These are phyloP conservation scores for Tricholauxania praeusta DNA, from an alignment of 2,888 invertebrate species.

Conservation along the genomic window DNA sequence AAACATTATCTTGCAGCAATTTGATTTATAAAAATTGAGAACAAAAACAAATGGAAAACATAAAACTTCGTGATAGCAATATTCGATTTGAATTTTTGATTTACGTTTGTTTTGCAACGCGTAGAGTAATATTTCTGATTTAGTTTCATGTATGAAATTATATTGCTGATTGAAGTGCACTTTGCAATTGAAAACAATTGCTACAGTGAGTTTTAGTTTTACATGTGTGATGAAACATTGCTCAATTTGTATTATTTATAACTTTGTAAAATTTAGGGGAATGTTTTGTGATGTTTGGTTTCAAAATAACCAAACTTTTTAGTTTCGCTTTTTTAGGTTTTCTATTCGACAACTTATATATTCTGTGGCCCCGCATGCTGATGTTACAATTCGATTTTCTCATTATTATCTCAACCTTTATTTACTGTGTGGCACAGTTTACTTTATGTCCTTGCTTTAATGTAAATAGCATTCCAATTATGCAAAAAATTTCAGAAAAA, in stretches of 20 bases:
- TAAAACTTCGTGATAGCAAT: neutral
- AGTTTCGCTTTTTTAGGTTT: too few species aligned
- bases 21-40: neutral
- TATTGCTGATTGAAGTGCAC: neutral
- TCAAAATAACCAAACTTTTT: too few species aligned
- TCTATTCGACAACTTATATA: too few species aligned
- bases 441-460: neutral
- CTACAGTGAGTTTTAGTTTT: neutral
- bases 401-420: too few species aligned
- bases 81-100: conserved; percentile 13
- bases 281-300: too few species aligned
- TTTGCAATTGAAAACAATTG: neutral
- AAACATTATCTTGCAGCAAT: neutral
- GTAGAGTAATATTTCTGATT: neutral
- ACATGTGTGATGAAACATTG: neutral
- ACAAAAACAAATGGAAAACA: neutral
- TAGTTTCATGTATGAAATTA: neutral
- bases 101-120: neutral
- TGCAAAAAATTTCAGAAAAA: conserved; percentile 25
- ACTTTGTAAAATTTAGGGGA: too few species aligned
- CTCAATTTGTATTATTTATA: neutral
- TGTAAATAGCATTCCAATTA: conserved; percentile 27
- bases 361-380: too few species aligned
- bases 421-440: too few species aligned
- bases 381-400: too few species aligned